Conservation (phyloP, 2,797 vertebrate genomes). For the Notamacropus eugenii region DNA sequence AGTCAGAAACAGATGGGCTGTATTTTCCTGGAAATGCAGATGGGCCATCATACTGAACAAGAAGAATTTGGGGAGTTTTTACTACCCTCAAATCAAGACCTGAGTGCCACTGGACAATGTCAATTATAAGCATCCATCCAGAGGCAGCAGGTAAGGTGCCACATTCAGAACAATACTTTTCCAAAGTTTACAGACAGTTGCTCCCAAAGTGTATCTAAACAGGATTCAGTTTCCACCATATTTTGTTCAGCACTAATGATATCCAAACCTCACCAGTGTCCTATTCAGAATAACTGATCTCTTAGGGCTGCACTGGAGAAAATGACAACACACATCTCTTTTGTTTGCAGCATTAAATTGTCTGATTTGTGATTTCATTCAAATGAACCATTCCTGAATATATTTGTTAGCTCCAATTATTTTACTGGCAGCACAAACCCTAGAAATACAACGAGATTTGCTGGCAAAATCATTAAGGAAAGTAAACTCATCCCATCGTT, state of each 20-base stretch:
- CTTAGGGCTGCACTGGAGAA: neutral
- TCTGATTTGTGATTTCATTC: constrained; percentile 58
- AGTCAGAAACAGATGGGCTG: neutral
- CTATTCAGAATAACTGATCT: neutral
- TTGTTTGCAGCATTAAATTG: constrained; percentile 41
- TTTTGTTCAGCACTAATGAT: neutral
- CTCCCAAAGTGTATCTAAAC: neutral
- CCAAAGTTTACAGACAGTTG: neutral
- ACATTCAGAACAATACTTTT: neutral
- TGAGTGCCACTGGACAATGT: neutral
- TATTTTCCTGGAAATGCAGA: neutral
- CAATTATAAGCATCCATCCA: neutral
- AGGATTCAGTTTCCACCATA: neutral
- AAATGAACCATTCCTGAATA: constrained; percentile 58
- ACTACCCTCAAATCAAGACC: neutral
- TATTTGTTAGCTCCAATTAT: constrained; percentile 57
- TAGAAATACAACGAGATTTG: constrained; percentile 42
- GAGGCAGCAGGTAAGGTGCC: neutral
- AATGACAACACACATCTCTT: constrained; percentile 30
- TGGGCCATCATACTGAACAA: neutral
- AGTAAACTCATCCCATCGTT: constrained; percentile 34
- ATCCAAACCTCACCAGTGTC: constrained; percentile 40
- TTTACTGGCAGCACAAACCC: neutral
- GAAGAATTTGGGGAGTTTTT: neutral
- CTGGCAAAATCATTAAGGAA: constrained; percentile 48